phyloP scores from a whole-genome alignment of 2,113 vertebrate genomes.

The Oreochromis tanganicae region DNA sequence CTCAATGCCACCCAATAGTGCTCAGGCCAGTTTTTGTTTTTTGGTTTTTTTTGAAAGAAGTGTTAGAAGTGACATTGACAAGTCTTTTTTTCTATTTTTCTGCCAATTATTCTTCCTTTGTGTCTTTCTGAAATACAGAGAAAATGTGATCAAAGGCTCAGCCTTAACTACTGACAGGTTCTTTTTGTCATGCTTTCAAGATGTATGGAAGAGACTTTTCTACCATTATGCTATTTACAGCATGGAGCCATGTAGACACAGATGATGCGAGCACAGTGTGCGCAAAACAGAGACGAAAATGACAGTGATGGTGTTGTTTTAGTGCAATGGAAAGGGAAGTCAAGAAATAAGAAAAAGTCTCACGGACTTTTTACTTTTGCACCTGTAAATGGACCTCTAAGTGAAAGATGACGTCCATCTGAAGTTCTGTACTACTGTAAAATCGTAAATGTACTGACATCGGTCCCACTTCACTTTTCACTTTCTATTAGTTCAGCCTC shows the following conservation, averaged over 20 bases:
- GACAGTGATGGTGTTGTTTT: neutral
- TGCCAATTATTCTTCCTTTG: neutral
- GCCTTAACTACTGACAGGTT: neutral
- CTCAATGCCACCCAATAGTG: neutral
- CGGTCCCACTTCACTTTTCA: neutral
- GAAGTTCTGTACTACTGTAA: neutral
- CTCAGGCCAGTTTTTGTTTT: neutral
- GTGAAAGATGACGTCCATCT: neutral
- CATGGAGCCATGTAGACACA: neutral
- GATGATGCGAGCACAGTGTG: neutral
- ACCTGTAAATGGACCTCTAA: neutral
- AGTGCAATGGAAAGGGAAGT: neutral
- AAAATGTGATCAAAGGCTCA: constrained; percentile 31
- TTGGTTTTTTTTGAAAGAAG: neutral
- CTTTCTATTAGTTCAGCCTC: neutral
- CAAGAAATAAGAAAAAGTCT: neutral
- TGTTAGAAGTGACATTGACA: neutral
- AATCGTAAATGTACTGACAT: neutral
- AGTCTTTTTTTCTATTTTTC: neutral
- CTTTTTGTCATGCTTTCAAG: constrained; percentile 11
- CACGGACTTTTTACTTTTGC: neutral
- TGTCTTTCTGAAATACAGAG: neutral
- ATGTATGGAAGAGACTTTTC: neutral
- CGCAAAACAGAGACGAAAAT: neutral
- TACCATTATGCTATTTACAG: constrained; percentile 16